Base-by-base conservation (phyloP, 2,113 vertebrate genomes). In the Hyperopisus bebe region DNA sequence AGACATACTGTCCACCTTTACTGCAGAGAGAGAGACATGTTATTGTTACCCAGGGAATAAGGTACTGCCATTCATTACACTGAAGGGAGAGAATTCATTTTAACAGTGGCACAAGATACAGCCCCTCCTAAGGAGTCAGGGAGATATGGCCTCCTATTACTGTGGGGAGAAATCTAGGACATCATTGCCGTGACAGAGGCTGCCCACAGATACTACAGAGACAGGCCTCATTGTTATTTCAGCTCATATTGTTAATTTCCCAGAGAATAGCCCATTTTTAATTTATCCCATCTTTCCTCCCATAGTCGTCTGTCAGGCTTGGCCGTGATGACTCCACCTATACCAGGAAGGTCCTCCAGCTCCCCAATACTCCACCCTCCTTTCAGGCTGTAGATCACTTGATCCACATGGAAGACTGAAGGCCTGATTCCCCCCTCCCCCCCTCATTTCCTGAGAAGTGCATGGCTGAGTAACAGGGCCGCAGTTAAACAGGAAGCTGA, bases 1-100 rank as follows among this genome's bases (percentile, higher is more conserved):
- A 86, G 84, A 86, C n/a, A 86, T 62, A 62, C 53, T 42, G 53
- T 42, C 86, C 55, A 42, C 48, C 11, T 58, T 88, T 62, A 88
- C 86, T 62, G 51, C 42, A 62, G 53, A 88, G 53, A 87, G 50
- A 46, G 51, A 62, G 35, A 66, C 35, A 15, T 24, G 15, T 21
- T 24, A 86, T 86, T 27, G 48, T 51, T 35, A 15, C 46, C 13
- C 46, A 51, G 48, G 48, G 85, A 47, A 86, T n/a, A 51, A 86
- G 82, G 44, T 24, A 47, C 39, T 44, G 35, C 24, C 82, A 44
- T 46, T 51, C 84, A 86, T 51, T 48, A 86, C 84, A 53, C 10
- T 53, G 46, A 47, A 86, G 27, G 39, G 48, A 53, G 24, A 51
- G 48, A 53, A 24, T 86, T 53, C 85, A 84, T 84, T 53, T 47